Evolutionary conservation across 1,140 invertebrate genomes (phyloP).

Genomic region (Bombus superbus): DNA sequence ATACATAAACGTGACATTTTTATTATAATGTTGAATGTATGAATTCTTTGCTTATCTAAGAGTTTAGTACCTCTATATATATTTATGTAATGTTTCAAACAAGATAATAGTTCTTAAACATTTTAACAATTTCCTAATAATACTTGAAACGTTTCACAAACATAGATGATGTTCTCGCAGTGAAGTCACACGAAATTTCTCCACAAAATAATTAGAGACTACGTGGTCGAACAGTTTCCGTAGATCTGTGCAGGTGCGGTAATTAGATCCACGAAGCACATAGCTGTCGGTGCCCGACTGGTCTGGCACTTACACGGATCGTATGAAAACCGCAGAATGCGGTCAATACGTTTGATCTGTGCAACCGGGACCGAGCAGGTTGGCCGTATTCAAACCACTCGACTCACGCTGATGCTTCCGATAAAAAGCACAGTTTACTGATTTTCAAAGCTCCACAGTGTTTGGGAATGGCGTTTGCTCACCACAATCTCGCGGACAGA

Average conservation of each 20-base stretch:
- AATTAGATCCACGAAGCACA: constrained; percentile 31
- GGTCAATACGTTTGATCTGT: constrained; percentile 78
- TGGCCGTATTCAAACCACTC: constrained; percentile 56
- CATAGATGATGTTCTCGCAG: too few relatives aligned
- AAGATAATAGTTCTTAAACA: too few relatives aligned
- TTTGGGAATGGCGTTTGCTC: constrained; percentile 3
- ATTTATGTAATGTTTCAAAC: too few relatives aligned
- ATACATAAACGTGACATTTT: too few relatives aligned
- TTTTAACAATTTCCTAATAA: too few relatives aligned
- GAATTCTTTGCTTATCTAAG: too few relatives aligned
- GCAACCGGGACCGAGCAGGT: not conserved
- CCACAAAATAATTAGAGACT: constrained; percentile 53
- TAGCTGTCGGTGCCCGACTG: not conserved
- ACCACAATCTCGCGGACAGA: not conserved
- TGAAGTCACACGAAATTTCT: constrained; percentile 1
- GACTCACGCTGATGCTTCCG: constrained; percentile 50
- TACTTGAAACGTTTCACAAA: too few relatives aligned
- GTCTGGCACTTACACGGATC: constrained; percentile 40
- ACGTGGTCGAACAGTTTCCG: not conserved
- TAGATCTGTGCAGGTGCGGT: constrained; percentile 4
- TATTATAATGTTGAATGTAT: too few relatives aligned
- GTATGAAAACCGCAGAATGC: constrained; percentile 73
- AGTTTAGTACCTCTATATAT: too few relatives aligned
- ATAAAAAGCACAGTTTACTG: constrained; percentile 59
- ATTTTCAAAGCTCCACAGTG: constrained; percentile 42